phyloP scores from a whole-genome alignment of 2,888 invertebrate genomes.

The Macaria notata region DNA sequence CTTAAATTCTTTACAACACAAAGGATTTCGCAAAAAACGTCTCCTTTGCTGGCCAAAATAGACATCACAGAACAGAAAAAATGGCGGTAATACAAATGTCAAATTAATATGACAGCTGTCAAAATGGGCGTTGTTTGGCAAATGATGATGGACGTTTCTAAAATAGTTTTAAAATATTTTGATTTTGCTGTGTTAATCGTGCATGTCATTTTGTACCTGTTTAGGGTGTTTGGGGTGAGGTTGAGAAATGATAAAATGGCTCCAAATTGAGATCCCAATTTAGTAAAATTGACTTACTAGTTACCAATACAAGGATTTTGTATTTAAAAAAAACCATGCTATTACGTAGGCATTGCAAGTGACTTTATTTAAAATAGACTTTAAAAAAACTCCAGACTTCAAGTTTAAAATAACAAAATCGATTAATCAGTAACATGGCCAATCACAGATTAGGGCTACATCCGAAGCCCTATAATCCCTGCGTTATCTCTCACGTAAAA shows the following conservation, averaged over 20 bases:
- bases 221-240: constrained; percentile 15
- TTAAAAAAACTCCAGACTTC: too few species aligned
- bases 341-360: too few species aligned
- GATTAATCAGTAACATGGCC: constrained; percentile 20
- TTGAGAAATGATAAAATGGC: not conserved
- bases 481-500: constrained; percentile 48
- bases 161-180: constrained; percentile 53
- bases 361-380: too few species aligned
- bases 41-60: constrained; percentile 40
- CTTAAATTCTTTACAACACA: constrained; percentile 26
- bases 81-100: constrained; percentile 61
- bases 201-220: constrained; percentile 42
- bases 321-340: too few species aligned
- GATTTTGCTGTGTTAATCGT: constrained; percentile 36
- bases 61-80: constrained; percentile 30
- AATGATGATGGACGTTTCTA: constrained; percentile 54
- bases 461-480: constrained; percentile 26
- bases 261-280: too few species aligned
- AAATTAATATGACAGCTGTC: constrained; percentile 76
- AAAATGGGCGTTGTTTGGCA: constrained; percentile 62
- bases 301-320: too few species aligned
- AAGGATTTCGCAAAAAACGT: constrained; percentile 37
- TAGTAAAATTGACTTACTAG: too few species aligned
- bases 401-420: constrained; percentile 7
- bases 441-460: constrained; percentile 28